phyloP scores from a whole-genome alignment of 2,797 vertebrate genomes.

The Psittacula echo region DNA sequence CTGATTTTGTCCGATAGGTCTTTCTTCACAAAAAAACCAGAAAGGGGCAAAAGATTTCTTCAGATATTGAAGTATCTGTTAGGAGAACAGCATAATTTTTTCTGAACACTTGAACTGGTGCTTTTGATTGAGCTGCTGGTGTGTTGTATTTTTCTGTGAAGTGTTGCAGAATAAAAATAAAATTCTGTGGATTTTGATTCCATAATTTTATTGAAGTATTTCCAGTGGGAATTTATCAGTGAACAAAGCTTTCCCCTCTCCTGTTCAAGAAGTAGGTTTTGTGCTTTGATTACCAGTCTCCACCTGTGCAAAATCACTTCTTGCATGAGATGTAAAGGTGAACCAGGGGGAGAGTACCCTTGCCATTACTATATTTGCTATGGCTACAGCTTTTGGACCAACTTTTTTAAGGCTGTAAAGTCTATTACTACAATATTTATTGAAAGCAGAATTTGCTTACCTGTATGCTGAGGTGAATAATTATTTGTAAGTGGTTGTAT shows the following conservation, averaged over 20 bases:
- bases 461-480: slow-evolving; percentile 1
- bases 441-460: slow-evolving; percentile 41
- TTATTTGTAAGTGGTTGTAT: slow-evolving; percentile 51
- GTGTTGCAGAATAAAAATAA: neutral
- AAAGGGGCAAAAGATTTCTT: neutral
- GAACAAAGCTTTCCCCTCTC: neutral
- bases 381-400: slow-evolving; percentile 12
- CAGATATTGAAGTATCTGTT: neutral
- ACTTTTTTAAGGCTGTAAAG: neutral
- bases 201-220: neutral
- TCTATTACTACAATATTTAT: slow-evolving; percentile 6
- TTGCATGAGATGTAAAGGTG: neutral
- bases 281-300: neutral
- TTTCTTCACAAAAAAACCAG: neutral
- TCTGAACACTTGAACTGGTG: neutral
- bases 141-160: neutral
- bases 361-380: neutral
- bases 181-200: neutral
- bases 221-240: neutral
- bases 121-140: neutral
- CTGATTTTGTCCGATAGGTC: neutral
- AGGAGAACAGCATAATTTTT: neutral
- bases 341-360: neutral
- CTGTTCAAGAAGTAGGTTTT: neutral
- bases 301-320: neutral